Conservation (phyloP, 2,888 invertebrate genomes). For the Napeogenes inachia region DNA sequence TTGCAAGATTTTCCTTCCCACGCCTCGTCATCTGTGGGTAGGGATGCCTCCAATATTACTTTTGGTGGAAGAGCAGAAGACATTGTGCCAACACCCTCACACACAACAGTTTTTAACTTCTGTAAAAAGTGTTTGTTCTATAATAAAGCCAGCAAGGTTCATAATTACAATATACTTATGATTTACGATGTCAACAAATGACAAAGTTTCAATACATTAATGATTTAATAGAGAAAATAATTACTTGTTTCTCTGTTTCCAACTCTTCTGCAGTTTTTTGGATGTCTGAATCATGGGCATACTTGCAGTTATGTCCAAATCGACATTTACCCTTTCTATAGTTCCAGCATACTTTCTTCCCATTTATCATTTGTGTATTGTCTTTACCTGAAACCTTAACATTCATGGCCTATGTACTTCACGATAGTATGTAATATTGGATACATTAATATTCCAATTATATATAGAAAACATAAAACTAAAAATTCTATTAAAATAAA, state of each 20-base stretch:
- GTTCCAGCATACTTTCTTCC: constrained; percentile 95
- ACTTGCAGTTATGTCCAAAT: constrained; percentile 94
- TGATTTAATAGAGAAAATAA: not conserved
- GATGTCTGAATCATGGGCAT: constrained; percentile 92
- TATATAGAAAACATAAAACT: constrained; percentile 8
- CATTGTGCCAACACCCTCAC: constrained; percentile 63
- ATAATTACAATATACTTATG: no score
- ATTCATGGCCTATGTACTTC: constrained; percentile 77
- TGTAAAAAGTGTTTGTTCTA: constrained; percentile 37
- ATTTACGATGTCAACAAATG: no score
- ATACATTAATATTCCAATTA: constrained; percentile 40
- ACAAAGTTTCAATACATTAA: constrained; percentile 3
- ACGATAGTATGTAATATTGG: constrained; percentile 69
- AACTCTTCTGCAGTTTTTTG: constrained; percentile 80
- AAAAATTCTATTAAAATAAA: not conserved
- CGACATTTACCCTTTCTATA: constrained; percentile 93
- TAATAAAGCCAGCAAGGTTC: no score
- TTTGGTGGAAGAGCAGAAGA: constrained; percentile 55
- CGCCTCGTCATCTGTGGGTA: constrained; percentile 58
- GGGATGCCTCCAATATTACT: constrained; percentile 41
- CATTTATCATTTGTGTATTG: constrained; percentile 88
- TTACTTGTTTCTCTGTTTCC: constrained; percentile 74
- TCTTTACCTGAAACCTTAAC: constrained; percentile 81
- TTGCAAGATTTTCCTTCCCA: constrained; percentile 74
- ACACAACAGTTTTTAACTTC: constrained; percentile 64